phyloP scores from a whole-genome alignment of 2,888 invertebrate genomes.

The Temnothorax rugatulus region DNA sequence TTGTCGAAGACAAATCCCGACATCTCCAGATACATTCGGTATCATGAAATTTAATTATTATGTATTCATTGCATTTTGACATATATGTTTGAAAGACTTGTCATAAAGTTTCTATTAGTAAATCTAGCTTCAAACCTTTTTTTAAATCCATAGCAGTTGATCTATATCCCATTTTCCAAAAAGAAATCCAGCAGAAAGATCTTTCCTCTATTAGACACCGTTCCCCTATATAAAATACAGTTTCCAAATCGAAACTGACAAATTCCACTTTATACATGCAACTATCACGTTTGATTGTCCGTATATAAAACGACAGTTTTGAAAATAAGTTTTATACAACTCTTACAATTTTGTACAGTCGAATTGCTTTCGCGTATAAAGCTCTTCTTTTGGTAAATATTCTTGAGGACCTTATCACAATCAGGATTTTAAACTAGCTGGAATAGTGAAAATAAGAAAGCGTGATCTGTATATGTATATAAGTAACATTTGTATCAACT shows the following conservation, averaged over 20 bases:
- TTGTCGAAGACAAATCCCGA: neutral
- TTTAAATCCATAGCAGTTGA: neutral
- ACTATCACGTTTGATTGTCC: neutral
- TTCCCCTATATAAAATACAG: conserved; percentile 41
- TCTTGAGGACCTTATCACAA: conserved; percentile 18
- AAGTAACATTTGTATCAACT: conserved; percentile 47
- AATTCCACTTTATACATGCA: neutral
- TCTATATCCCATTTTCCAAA: conserved; percentile 4
- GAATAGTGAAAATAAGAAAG: conserved; percentile 33
- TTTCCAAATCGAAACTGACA: conserved; percentile 21
- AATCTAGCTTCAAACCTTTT: neutral
- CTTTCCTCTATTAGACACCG: conserved; percentile 18
- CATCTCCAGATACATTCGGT: neutral
- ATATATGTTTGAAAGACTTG: neutral
- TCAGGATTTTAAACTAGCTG: conserved; percentile 34
- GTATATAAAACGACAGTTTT: neutral
- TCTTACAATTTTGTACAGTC: conserved; percentile 34
- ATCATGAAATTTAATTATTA: conserved; percentile 9
- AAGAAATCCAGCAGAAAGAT: neutral
- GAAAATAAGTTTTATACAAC: conserved; percentile 36
- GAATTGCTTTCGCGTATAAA: conserved; percentile 6
- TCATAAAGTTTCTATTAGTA: neutral
- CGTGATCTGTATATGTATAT: conserved; percentile 34
- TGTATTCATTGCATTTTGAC: conserved; percentile 11
- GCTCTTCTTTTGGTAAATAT: conserved; percentile 12